phyloP scores from a whole-genome alignment of 2,888 invertebrate species.

The Ashinkailepas kermadecensis region DNA sequence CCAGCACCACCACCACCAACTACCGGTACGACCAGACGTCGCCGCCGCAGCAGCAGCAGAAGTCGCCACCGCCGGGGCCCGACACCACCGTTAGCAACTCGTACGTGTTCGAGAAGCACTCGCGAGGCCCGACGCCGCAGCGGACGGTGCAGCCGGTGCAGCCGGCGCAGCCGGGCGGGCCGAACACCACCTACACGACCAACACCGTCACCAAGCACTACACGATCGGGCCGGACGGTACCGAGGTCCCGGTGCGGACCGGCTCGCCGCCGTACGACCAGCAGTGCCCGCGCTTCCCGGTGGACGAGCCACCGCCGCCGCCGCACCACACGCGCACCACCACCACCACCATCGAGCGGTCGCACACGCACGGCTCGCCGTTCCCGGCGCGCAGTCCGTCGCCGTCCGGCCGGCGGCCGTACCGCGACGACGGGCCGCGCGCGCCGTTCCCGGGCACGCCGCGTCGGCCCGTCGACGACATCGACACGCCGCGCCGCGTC shows the following conservation, averaged over 20 bases:
- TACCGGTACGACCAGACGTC: background rate
- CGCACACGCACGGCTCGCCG: background rate
- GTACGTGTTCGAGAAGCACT: slow-evolving; percentile 20
- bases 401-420: slow-evolving; percentile 1
- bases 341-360: slow-evolving; percentile 17
- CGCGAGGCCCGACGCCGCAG: background rate
- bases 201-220: slow-evolving; percentile 4
- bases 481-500: slow-evolving; percentile 33
- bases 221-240: slow-evolving; percentile 8
- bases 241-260: slow-evolving; percentile 1
- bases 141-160: background rate
- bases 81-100: slow-evolving; percentile 22
- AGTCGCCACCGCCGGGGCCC: background rate
- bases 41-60: background rate
- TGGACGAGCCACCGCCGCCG: background rate
- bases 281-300: slow-evolving; percentile 5
- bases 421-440: slow-evolving; percentile 22
- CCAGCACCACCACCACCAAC: background rate
- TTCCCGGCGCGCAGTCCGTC: slow-evolving; percentile 20
- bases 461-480: slow-evolving; percentile 27
- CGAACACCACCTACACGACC: background rate
- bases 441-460: slow-evolving; percentile 33
- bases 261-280: background rate
- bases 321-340: slow-evolving; percentile 6
- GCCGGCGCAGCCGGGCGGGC: background rate